Percentiles rank a stretch among this genome's conserved stretches.
These are phyloP conservation scores for Batillaria attramentaria DNA, from an alignment of 1,140 invertebrate species.

Conservation along the genomic window DNA sequence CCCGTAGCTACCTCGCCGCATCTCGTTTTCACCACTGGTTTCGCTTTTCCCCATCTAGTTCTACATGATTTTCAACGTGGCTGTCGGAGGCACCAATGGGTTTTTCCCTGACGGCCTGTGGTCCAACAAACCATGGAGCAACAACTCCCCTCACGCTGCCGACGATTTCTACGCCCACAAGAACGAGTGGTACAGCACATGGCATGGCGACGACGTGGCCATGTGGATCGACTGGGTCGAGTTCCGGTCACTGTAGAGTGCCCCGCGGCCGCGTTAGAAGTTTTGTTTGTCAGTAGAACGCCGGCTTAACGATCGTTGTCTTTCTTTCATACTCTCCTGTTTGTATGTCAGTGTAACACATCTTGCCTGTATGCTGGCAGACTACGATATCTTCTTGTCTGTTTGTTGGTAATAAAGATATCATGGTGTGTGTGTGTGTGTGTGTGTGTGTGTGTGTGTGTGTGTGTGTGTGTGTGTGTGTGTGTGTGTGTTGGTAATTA, in stretches of 20 bases:
- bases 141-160: conserved; percentile 71
- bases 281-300: not conserved
- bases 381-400: not conserved
- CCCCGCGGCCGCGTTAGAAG: not conserved
- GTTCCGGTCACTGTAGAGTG: conserved; percentile 35
- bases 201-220: conserved; percentile 73
- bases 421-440: conserved; percentile 8
- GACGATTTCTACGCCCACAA: conserved; percentile 77
- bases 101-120: conserved; percentile 78
- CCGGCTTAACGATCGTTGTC: not conserved
- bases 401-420: not conserved
- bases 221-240: conserved; percentile 75
- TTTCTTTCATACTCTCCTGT: not conserved
- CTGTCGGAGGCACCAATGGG: conserved; percentile 79
- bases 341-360: not conserved
- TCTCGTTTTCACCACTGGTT: not conserved
- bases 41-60: conserved; percentile 73
- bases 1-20: not conserved
- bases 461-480: conserved; percentile 16
- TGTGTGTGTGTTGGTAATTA: too few species aligned
- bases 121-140: conserved; percentile 81
- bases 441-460: conserved; percentile 13
- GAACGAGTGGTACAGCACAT: conserved; percentile 77
- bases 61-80: conserved; percentile 81
- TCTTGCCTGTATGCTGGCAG: not conserved